Evolutionary conservation across 2,888 invertebrate species (phyloP), one percentile per base, ranked within the genome.

Genomic region (Tenthredo amoena): DNA sequence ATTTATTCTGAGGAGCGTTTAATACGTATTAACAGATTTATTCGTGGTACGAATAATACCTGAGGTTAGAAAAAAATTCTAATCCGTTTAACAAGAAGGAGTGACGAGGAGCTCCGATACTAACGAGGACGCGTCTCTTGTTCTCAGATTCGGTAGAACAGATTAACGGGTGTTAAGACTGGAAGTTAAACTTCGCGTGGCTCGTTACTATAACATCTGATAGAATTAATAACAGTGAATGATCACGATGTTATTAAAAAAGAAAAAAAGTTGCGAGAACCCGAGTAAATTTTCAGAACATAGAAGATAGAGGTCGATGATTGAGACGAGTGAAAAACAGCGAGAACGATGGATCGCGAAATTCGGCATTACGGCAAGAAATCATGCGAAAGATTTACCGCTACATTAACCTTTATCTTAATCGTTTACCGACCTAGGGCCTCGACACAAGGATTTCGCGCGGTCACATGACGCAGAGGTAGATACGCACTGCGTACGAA

Each of bases 401-500:
- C 62, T 79, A 79, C 62, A 79, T 58, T 79, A 58, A 79, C 79
- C 79, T 79, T 79, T 79, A 79, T 62, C 34, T 79, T 37, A 50
- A 77, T 34, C 50, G 50, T 34, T 55, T 55, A 37, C 79, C 79
- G 26, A 58, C 37, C 37, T 18, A 34, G 34, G n/a, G 50, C 9
- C 34, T n/a, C 40, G 15, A 21, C 55, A 5, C 21, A 26, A 31
- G 34, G 55, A 77, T 77, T 50, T 50, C 21, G 55, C 79, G 15
- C 76, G 62, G 9, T 15, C 47, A 55, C 55, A n/a, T 55, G n/a
- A 55, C 55, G n/a, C 2, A 7, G 55, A n/a, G 74, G 43, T 47
- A 43, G 26, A 37, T 21, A 31, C 21, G 65, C 26, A 40, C 6
- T 9, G 18, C 18, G 26, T 37, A 37, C n/a, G 21, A 74, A 34